Percentiles rank a stretch among this genome's conserved stretches.
These are phyloP conservation scores for Zootoca vivipara DNA, from an alignment of 2,113 vertebrate species.

Conservation along the genomic window DNA sequence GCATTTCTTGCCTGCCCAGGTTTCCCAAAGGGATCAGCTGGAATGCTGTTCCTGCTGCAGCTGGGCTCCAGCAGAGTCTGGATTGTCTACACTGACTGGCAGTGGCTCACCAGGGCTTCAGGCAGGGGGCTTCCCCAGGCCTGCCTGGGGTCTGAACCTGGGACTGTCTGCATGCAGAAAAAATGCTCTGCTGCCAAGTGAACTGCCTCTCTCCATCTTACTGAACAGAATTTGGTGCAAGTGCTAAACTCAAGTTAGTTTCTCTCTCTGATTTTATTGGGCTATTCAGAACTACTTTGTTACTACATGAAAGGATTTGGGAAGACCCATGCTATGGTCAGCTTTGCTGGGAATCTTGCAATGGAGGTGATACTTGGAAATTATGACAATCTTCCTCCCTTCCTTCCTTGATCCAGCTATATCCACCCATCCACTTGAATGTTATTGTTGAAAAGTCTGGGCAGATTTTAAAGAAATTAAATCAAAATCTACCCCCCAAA, in stretches of 20 bases:
- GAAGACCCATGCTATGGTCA: neutral
- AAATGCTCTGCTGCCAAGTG: no score
- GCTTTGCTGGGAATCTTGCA: neutral
- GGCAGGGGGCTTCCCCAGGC: no score
- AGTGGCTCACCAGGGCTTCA: no score
- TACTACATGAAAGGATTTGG: neutral
- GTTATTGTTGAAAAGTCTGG: no score
- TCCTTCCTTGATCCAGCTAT: no score
- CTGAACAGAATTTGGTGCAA: neutral
- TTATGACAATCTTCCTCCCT: neutral
- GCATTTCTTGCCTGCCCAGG: neutral
- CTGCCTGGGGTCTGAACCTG: no score
- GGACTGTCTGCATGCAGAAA: no score
- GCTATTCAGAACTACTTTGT: neutral
- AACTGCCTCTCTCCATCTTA: no score
- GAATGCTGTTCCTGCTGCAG: neutral
- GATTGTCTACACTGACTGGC: no score
- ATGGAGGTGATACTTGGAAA: neutral
- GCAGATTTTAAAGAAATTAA: no score
- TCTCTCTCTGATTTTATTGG: neutral
- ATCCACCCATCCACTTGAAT: neutral
- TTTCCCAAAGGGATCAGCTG: neutral
- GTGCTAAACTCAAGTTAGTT: neutral
- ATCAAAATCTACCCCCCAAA: neutral
- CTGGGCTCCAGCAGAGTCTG: neutral